phyloP scores from a whole-genome alignment of 2,113 vertebrate genomes.

The Pluvialis apricaria region DNA sequence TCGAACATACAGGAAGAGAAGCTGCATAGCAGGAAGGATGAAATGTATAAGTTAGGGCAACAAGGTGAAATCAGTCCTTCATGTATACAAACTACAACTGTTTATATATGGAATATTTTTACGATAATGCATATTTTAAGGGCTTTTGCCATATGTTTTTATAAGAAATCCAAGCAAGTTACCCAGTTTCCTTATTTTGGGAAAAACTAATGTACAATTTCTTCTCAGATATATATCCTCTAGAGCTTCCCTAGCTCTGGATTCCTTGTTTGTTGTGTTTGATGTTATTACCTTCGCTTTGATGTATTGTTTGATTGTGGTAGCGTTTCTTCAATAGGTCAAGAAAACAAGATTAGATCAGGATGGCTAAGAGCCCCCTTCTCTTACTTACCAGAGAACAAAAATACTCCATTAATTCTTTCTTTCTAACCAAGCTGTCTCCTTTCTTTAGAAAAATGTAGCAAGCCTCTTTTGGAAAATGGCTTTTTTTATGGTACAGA shows the following conservation, averaged over 20 bases:
- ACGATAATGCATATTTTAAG: background rate
- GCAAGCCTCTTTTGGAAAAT: conserved; percentile 63
- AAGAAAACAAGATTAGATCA: background rate
- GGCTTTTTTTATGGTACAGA: conserved; percentile 55
- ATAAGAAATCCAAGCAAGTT: background rate
- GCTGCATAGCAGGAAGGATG: background rate
- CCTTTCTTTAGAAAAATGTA: conserved; percentile 66
- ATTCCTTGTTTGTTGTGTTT: background rate
- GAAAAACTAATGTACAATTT: background rate
- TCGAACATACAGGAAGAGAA: background rate
- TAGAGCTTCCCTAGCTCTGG: background rate
- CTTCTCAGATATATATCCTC: background rate
- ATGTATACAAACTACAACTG: fast-evolving
- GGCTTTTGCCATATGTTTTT: background rate
- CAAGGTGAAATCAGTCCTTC: background rate
- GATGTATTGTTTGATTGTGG: background rate
- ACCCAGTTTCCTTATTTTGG: background rate
- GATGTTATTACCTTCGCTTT: fast-evolving
- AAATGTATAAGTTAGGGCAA: background rate
- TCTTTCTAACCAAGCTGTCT: background rate
- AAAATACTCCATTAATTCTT: background rate
- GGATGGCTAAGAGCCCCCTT: background rate
- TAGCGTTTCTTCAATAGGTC: background rate
- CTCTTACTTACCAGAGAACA: background rate
- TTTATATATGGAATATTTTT: background rate